A percentile compares a stretch with the other conserved stretches of the same genome.
These are phyloP conservation scores for Eudasyphora cyanicolor DNA, from an alignment of 2,888 invertebrate species.

Conservation along the genomic window DNA sequence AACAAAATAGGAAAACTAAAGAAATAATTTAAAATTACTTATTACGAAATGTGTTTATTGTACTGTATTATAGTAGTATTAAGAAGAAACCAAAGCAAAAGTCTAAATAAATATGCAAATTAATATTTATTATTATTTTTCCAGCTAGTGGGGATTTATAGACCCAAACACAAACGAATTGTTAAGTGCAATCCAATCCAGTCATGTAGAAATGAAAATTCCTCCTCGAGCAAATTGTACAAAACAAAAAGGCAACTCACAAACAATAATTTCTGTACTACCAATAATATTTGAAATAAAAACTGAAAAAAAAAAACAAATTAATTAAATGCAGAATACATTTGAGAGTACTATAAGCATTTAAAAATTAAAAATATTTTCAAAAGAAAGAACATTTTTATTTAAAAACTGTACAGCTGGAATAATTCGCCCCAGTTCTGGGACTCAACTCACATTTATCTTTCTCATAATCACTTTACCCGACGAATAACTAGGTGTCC, in stretches of 20 bases:
- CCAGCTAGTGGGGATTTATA: neutral
- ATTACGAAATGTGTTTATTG: conserved; percentile 14
- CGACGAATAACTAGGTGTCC: too few species aligned
- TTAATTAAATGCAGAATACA: neutral
- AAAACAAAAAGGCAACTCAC: conserved; percentile 14
- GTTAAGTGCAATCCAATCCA: conserved; percentile 48
- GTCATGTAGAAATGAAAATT: neutral
- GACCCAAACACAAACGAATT: conserved; percentile 5
- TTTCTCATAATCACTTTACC: too few species aligned
- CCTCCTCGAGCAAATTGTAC: conserved; percentile 41
- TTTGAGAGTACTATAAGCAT: conserved; percentile 21
- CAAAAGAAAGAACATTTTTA: too few species aligned
- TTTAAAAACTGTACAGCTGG: too few species aligned
- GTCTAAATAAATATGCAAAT: conserved; percentile 11
- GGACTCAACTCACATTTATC: too few species aligned
- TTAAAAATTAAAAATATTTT: neutral
- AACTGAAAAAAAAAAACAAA: conserved; percentile 2
- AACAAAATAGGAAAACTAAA: conserved; percentile 18
- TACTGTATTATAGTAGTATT: neutral
- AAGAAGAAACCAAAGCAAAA: neutral
- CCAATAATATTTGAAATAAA: neutral
- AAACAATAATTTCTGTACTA: conserved; percentile 42
- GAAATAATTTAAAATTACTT: neutral
- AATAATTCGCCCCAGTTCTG: too few species aligned
- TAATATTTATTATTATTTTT: neutral